Evolutionary conservation across 2,888 invertebrate genomes (phyloP).

Genomic region (Steinernema hermaphroditum): DNA sequence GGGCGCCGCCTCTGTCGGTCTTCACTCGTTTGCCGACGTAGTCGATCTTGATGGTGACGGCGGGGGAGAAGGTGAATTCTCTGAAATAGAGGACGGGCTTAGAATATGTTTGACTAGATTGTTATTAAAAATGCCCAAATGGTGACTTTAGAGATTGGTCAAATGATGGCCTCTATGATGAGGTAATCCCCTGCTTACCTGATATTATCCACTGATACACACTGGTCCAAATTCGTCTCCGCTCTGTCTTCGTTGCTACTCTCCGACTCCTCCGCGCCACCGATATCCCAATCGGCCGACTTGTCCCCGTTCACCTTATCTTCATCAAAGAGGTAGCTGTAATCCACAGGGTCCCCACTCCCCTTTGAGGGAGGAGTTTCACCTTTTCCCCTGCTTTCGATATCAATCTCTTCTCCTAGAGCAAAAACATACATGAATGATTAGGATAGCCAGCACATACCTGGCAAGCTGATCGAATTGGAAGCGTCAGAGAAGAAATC

Average conservation of each 20-base stretch:
- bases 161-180: slow-evolving; percentile 22
- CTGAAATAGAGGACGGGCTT: no score
- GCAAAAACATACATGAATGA: not conserved
- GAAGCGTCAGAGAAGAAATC: slow-evolving; percentile 75
- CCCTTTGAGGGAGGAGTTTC: not conserved
- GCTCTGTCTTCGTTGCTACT: no score
- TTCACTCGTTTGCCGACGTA: slow-evolving; percentile 89
- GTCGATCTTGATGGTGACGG: slow-evolving; percentile 87
- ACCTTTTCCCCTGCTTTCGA: not conserved
- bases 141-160: not conserved
- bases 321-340: no score
- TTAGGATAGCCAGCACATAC: slow-evolving; percentile 34
- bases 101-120: not conserved
- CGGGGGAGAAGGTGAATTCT: slow-evolving; percentile 86
- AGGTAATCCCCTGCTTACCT: no score
- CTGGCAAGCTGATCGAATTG: slow-evolving; percentile 37
- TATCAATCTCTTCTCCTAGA: not conserved
- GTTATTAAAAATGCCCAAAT: not conserved
- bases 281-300: no score
- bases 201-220: no score
- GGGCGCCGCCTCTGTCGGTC: slow-evolving; percentile 78
- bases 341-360: no score
- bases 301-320: no score
- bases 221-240: no score
- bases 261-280: no score